phyloP scores from a whole-genome alignment of 30 jellyfish, hydroid and myxozoan species.

The Aurelia sp. region DNA sequence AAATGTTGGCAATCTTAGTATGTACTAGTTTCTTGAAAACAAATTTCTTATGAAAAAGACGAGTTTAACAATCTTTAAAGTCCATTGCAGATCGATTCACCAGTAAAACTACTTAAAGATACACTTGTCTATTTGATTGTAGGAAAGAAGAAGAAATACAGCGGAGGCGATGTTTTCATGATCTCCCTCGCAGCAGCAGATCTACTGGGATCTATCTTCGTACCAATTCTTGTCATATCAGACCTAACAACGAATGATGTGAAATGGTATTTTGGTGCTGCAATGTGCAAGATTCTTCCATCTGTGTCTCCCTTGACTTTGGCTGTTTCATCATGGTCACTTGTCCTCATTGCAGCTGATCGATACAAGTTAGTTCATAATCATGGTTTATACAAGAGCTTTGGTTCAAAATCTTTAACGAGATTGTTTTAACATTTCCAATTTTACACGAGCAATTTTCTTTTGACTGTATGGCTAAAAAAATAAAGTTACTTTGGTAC shows the following conservation, averaged over 20 bases:
- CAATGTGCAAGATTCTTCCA: slow-evolving; percentile 43
- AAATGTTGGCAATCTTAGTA: no score
- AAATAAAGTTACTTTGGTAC: no score
- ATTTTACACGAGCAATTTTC: no score
- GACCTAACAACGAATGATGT: slow-evolving; percentile 16
- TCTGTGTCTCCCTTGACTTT: slow-evolving; percentile 58
- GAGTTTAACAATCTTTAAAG: no score
- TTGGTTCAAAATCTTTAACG: no score
- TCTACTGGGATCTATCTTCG: slow-evolving; percentile 49
- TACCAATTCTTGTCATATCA: slow-evolving; percentile 34
- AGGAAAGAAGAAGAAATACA: slow-evolving; percentile 39
- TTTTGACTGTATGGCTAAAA: no score
- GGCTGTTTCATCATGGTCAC: slow-evolving; percentile 71
- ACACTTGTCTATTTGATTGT: background rate
- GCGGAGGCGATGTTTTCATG: slow-evolving; percentile 59
- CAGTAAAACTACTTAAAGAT: no score
- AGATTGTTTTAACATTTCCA: no score
- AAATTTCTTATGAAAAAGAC: no score
- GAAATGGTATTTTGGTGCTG: slow-evolving; percentile 51
- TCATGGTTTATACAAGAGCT: background rate
- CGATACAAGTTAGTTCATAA: slow-evolving; percentile 35
- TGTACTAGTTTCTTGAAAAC: no score
- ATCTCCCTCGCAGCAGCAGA: slow-evolving; percentile 58
- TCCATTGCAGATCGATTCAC: no score
- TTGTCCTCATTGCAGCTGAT: slow-evolving; percentile 63